These are phyloP conservation scores for Hesperia comma DNA, from an alignment of 2,888 invertebrate species.

Conservation along the genomic window DNA sequence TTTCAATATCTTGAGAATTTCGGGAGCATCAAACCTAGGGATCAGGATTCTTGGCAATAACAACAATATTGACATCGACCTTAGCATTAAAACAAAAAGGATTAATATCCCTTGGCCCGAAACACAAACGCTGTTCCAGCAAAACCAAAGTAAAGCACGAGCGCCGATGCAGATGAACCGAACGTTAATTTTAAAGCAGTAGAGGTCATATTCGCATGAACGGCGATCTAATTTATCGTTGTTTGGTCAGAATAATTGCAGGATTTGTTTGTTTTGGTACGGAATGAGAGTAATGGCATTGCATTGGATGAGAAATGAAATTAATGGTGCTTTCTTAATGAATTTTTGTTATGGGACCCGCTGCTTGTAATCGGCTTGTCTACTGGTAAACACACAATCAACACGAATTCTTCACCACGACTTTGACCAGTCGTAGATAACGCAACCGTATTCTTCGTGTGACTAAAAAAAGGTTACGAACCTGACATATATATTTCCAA, in stretches of 20 bases:
- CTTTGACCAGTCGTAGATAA: conserved; percentile 13
- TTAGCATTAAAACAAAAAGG: conserved; percentile 53
- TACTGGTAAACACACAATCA: conserved; percentile 32
- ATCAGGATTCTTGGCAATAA: conserved; percentile 49
- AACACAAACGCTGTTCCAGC: conserved; percentile 53
- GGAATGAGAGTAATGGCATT: conserved; percentile 75
- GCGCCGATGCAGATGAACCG: conserved; percentile 47
- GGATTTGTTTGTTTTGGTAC: conserved; percentile 81
- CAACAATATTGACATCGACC: conserved; percentile 39
- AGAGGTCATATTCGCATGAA: conserved; percentile 44
- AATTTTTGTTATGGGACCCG: conserved; percentile 76
- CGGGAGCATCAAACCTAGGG: conserved; percentile 67
- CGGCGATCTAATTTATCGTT: conserved; percentile 42
- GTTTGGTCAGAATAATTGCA: conserved; percentile 73
- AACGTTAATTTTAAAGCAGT: conserved; percentile 44
- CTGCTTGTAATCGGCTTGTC: conserved; percentile 60
- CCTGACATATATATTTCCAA: background rate
- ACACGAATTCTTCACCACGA: conserved; percentile 22
- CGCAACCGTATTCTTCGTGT: background rate
- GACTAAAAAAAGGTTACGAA: background rate
- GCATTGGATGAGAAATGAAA: conserved; percentile 70
- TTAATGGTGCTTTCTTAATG: conserved; percentile 78
- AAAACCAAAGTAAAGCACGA: conserved; percentile 55
- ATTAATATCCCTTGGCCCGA: conserved; percentile 48
- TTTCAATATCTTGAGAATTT: conserved; percentile 83